phyloP scores from a whole-genome alignment of 2,113 vertebrate species.

The Coregonus clupeaformis region DNA sequence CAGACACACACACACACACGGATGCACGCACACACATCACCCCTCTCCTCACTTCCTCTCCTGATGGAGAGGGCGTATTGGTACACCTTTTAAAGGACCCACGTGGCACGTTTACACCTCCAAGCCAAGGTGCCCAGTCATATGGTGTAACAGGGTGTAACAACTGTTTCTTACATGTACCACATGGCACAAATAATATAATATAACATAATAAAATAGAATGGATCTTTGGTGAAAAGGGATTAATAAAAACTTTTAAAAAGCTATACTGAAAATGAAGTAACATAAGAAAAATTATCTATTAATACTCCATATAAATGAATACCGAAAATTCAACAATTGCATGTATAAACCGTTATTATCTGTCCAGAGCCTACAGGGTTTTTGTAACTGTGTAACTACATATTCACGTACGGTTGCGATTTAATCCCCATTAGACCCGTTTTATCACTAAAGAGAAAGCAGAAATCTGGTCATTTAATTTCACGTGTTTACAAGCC shows the following conservation, averaged over 20 bases:
- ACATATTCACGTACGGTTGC: neutral
- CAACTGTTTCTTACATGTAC: neutral
- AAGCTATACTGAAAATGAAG: too few species aligned
- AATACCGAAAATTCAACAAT: too few species aligned
- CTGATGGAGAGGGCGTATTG: neutral
- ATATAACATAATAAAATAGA: neutral
- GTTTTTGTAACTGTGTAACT: neutral
- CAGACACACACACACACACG: too few species aligned
- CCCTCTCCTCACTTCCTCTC: too few species aligned
- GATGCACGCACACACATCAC: too few species aligned
- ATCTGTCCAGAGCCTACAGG: too few species aligned
- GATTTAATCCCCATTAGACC: neutral
- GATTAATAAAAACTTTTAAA: too few species aligned
- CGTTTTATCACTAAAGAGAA: neutral
- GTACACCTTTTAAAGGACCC: neutral
- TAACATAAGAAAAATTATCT: too few species aligned
- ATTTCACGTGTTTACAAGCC: neutral
- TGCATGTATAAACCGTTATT: too few species aligned
- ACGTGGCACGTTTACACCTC: neutral
- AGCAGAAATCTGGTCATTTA: neutral
- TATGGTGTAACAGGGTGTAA: neutral
- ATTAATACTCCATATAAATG: too few species aligned
- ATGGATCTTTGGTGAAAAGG: neutral
- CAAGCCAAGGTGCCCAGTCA: neutral
- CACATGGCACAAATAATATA: neutral